Base-by-base conservation (phyloP, 2,888 invertebrate species). In the Gastrophysa polygoni region DNA sequence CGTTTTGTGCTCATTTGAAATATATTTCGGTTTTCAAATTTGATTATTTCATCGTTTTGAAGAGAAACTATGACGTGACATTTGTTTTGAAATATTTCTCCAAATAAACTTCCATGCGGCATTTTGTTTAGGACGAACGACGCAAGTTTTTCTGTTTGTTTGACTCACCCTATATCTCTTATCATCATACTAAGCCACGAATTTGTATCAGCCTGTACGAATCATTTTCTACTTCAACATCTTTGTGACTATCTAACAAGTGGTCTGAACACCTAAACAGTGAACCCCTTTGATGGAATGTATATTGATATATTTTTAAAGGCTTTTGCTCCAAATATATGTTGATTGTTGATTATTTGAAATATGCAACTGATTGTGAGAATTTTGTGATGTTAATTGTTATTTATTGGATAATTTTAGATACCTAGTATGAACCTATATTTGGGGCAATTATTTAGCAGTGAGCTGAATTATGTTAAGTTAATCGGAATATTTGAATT, bases 251-350 rank as follows among this genome's bases (percentile, higher is more conserved):
- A 38, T 2, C 32, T 32, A 11, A 32, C 11, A 11, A 38, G 14
- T 38, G 38, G 38, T 38, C 14, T 38, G 29, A 7, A n/a, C 10
- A 32, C 29, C 6, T 32, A n/a, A n/a, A n/a, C n/a, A n/a, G n/a
- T 32, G 14, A 38, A 38, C 38, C 14, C 14, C n/a, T 14, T 38
- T 32, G 32, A 10, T 10, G 32, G 7, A 10, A 38, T 38, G 38
- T 38, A 50, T 10, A 50, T 50, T 28, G 20, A 21, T 52, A 38
- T 38, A 34, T 32, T 52, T 21, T 21, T 38, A 32, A 38, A 16
- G 24, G 7, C 4, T 49, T 52, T 38, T 38, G 52, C 52, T 16
- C 52, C 52, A 52, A 21, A 52, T 52, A 52, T 52, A 38, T 52
- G 38, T 38, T 52, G 38, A 8, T 7, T 11, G 10, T 24, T 48